Evolutionary conservation across 2,797 vertebrate genomes (phyloP).

Genomic region (Spinus olivaceus): DNA sequence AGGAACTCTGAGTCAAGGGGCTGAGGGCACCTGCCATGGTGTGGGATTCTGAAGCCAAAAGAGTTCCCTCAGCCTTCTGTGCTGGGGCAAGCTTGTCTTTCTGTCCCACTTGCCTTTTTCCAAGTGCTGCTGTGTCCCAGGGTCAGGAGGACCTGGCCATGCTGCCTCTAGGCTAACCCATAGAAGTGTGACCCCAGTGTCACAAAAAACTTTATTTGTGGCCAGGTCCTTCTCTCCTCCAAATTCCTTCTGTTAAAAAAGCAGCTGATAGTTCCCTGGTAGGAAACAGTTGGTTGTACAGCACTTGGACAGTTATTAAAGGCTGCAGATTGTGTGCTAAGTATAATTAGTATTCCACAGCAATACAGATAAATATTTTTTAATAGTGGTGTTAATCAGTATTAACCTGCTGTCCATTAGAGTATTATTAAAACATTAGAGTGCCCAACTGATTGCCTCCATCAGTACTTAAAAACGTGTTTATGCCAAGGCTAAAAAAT

Average conservation of each 20-base stretch:
- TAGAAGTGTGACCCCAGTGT: fast-evolving
- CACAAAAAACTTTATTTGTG: background rate
- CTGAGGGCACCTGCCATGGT: background rate
- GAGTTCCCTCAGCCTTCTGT: background rate
- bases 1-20: background rate
- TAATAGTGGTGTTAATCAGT: constrained; percentile 36
- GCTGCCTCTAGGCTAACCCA: background rate
- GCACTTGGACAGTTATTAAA: background rate
- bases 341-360: constrained; percentile 2
- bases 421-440: background rate
- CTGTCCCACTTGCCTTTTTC: background rate
- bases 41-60: background rate
- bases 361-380: background rate
- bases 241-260: background rate
- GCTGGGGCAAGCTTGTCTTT: background rate
- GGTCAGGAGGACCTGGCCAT: fast-evolving
- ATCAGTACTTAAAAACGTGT: background rate
- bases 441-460: background rate
- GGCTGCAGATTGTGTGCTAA: background rate
- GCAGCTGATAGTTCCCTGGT: background rate
- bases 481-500: constrained; percentile 15
- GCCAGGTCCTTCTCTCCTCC: background rate
- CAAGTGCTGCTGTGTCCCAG: fast-evolving
- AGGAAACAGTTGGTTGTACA: background rate
- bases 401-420: background rate